Evolutionary conservation across 2,797 vertebrate genomes (phyloP), one percentile per base, ranked within the genome.

Genomic region (Cephalopachus bancanus): DNA sequence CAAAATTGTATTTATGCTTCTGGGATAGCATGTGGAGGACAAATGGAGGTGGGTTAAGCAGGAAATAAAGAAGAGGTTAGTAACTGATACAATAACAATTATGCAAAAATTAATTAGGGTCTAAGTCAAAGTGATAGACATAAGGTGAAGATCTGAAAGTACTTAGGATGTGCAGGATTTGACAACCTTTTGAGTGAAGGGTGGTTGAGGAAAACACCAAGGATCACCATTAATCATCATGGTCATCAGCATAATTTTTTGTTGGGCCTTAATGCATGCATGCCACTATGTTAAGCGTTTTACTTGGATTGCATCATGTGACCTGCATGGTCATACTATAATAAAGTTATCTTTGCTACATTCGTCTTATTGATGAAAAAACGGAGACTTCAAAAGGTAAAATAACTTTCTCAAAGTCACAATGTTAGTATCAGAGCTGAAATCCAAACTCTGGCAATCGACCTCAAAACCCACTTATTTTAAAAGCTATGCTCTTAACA

Each of bases 51-150:
- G 24, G 16, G 12, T 33, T 51, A 51, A 92, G 24, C 4, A 83
- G 49, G 30, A 94, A 72, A 30, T 62, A 59, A 92, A 90, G 26
- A 94, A 91, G 59, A 87, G 59, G 24, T 57, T 65, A 53, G 75
- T 30, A 79, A 10, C 20, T 20, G 22, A 59, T 60, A 76, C 19
- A 83, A 84, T 57, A 89, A 86, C 64, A 84, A 89, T 91, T 89
- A 91, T n/a, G 83, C 51, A 60, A 72, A 83, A 94, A 92, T 65
- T 97, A 97, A 94, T 93, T 88, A 92, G 71, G 83, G 37, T 53
- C 55, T 88, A 51, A 88, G 83, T 64, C 85, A 97, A 86, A 95
- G 72, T 95, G 62, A 92, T 59, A 95, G 84, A 76, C 51, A 87
- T 22, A 44, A 95, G 53, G 57, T 26, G 10, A 92, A 71, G 30